Conservation (phyloP, 2,113 vertebrate genomes). For the Hippocampus comes region DNA sequence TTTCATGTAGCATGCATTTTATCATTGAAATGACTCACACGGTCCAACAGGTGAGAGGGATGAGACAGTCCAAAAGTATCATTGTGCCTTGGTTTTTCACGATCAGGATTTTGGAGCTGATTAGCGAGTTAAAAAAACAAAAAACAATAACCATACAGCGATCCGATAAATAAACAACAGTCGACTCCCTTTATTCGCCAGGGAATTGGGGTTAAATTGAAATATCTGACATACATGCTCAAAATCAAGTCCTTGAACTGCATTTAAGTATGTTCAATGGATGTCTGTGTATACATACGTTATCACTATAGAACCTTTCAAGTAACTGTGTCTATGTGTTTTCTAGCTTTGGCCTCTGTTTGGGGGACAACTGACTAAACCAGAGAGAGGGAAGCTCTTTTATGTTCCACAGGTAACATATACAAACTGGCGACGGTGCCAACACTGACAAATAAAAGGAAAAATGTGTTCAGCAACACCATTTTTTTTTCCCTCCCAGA, state of each 20-base stretch:
- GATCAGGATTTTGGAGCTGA: too few relatives aligned
- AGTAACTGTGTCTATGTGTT: not conserved
- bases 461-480: not conserved
- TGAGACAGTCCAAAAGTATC: not conserved
- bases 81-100: too few relatives aligned
- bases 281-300: too few relatives aligned
- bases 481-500: constrained; percentile 65
- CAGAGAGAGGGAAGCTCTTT: constrained; percentile 93
- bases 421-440: not conserved
- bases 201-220: too few relatives aligned
- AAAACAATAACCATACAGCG: too few relatives aligned
- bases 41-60: not conserved
- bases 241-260: too few relatives aligned
- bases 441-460: not conserved
- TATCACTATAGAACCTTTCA: too few relatives aligned
- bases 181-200: too few relatives aligned
- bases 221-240: too few relatives aligned
- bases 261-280: too few relatives aligned
- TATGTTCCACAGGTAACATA: constrained; percentile 91
- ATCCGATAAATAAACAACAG: too few relatives aligned
- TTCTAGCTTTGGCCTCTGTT: constrained; percentile 93
- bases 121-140: too few relatives aligned
- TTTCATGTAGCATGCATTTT: not conserved
- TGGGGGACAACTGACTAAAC: constrained; percentile 91
- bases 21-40: not conserved